Evolutionary conservation across 2,113 vertebrate genomes (phyloP).

Genomic region (Eurystomus gularis): DNA sequence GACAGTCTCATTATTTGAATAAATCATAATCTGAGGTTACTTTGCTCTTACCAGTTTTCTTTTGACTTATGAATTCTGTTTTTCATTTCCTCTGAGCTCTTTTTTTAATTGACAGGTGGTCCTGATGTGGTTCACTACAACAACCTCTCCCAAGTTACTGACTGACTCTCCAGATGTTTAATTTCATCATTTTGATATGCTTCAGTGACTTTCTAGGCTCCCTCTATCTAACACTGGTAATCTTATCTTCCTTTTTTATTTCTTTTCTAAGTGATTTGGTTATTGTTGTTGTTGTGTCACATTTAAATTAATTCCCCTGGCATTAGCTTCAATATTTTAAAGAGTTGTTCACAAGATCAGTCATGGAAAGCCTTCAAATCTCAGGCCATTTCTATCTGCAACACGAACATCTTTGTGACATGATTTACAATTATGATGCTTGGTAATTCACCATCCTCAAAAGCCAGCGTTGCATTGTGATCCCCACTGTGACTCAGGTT

Average conservation of each 20-base stretch:
- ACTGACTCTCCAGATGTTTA: conserved; percentile 64
- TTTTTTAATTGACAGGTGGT: conserved; percentile 58
- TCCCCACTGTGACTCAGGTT: not conserved
- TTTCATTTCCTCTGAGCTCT: conserved; percentile 32
- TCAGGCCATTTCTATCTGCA: not conserved
- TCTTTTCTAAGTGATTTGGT: not conserved
- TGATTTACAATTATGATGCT: not conserved
- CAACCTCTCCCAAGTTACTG: conserved; percentile 40
- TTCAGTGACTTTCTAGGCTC: conserved; percentile 59
- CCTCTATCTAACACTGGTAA: not conserved
- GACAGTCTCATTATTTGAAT: not conserved
- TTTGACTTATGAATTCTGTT: conserved; percentile 15
- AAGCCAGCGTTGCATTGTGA: not conserved
- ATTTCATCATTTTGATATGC: conserved; percentile 45
- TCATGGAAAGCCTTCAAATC: not conserved
- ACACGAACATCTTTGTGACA: not conserved
- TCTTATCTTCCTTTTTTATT: not conserved
- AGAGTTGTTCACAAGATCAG: not conserved
- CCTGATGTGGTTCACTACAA: conserved; percentile 58
- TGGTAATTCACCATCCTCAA: not conserved
- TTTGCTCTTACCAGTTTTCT: conserved; percentile 6
- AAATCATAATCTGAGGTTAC: conserved; percentile 21
- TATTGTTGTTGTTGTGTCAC: not conserved
- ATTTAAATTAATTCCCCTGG: conserved; percentile 24
- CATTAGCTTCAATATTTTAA: not conserved